phyloP scores from a whole-genome alignment of 2,797 vertebrate species.

The Macrochelys suwanniensis region DNA sequence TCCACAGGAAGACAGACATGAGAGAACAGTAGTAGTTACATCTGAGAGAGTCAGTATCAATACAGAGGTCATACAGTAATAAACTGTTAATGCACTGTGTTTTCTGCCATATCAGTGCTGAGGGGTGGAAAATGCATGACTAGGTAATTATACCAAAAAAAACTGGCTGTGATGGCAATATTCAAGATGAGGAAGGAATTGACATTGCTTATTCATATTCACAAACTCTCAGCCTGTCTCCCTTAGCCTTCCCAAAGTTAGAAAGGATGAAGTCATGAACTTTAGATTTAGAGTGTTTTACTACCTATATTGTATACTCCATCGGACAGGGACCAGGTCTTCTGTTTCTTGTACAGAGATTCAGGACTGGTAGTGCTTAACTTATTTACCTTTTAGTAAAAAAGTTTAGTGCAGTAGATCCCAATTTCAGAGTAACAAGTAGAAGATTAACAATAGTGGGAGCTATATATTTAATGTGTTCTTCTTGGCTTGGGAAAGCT shows the following conservation, averaged over 20 bases:
- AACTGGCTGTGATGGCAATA: not conserved
- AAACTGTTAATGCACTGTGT: not conserved
- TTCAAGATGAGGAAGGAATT: constrained; percentile 20
- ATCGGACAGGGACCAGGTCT: not conserved
- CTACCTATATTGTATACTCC: not conserved
- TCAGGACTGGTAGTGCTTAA: not conserved
- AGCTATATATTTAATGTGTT: not conserved
- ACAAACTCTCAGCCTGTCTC: not conserved
- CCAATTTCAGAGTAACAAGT: not conserved
- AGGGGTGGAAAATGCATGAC: not conserved
- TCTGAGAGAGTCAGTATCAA: not conserved
- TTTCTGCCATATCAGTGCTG: constrained; percentile 3
- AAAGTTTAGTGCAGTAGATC: not conserved
- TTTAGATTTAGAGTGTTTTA: not conserved
- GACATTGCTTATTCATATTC: not conserved
- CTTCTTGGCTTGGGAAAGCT: not conserved
- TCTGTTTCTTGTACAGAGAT: not conserved
- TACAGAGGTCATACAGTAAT: not conserved
- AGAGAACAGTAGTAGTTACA: not conserved
- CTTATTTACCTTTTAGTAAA: not conserved
- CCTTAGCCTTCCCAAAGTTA: not conserved
- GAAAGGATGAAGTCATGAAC: not conserved
- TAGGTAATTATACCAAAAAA: constrained; percentile 15
- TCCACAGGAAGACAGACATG: not conserved
- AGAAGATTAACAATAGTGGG: not conserved